Percentiles rank a stretch among this genome's conserved stretches.
These are phyloP conservation scores for Tetraneura akinire DNA, from an alignment of 1,140 invertebrate genomes.

Conservation along the genomic window DNA sequence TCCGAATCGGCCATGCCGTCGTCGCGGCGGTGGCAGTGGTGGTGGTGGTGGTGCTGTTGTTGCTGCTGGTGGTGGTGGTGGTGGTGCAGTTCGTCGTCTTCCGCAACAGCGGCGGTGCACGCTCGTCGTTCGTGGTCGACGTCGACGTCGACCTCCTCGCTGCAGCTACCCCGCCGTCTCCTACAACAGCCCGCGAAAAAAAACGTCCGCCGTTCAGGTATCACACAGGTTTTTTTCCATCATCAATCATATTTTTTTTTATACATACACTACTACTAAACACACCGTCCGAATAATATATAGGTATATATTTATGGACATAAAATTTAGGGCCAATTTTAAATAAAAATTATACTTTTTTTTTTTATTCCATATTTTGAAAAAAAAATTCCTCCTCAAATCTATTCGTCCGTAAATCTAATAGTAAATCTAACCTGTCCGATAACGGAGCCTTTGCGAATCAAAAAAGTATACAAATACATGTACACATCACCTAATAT, in stretches of 20 bases:
- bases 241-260: too few relatives aligned
- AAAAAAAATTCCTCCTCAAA: too few relatives aligned
- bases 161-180: conserved; percentile 32
- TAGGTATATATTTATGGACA: too few relatives aligned
- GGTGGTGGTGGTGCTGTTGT: background rate
- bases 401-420: too few relatives aligned
- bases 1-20: conserved; percentile 43
- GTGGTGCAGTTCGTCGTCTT: conserved; percentile 12
- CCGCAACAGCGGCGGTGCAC: background rate
- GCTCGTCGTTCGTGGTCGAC: background rate
- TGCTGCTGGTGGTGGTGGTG: background rate
- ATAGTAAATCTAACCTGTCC: too few relatives aligned
- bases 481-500: too few relatives aligned
- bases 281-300: too few relatives aligned
- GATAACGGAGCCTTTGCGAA: conserved; percentile 19
- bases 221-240: conserved; percentile 1
- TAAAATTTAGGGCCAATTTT: conserved; percentile 1
- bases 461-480: conserved; percentile 1
- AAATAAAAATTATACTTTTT: too few relatives aligned
- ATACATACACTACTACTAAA: too few relatives aligned
- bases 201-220: conserved; percentile 49
- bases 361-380: too few relatives aligned
- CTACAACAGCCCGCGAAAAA: conserved; percentile 50
- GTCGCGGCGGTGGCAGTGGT: background rate
- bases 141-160: background rate